Percentiles rank a stretch among this genome's conserved stretches.
Evolutionary conservation across 1,140 invertebrate genomes (phyloP).

Genomic region (Apis laboriosa): DNA sequence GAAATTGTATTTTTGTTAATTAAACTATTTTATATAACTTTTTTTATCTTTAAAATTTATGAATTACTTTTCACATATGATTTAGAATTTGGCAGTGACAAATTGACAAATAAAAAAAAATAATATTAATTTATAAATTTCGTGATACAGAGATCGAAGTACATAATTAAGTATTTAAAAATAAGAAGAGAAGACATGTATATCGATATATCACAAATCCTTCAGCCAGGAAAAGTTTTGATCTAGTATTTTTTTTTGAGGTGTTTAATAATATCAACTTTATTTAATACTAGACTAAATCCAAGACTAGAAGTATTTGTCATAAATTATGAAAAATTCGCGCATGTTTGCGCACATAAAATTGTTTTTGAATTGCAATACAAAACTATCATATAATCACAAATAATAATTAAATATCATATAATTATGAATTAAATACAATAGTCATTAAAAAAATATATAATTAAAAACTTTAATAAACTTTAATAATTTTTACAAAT

Average conservation of each 20-base stretch:
- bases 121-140: slow-evolving; percentile 11
- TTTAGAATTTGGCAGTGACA: slow-evolving; percentile 48
- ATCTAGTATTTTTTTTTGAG: slow-evolving; percentile 8
- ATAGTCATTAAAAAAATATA: background rate
- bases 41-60: background rate
- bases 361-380: background rate
- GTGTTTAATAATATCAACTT: background rate
- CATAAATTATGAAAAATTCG: slow-evolving; percentile 19
- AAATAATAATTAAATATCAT: slow-evolving; percentile 9
- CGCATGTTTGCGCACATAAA: too few relatives aligned
- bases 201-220: slow-evolving; percentile 27
- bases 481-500: slow-evolving; percentile 2
- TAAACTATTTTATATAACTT: slow-evolving; percentile 7
- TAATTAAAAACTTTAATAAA: background rate
- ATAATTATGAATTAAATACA: background rate
- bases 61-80: background rate
- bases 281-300: slow-evolving; percentile 25
- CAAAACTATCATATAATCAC: background rate
- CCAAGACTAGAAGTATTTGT: slow-evolving; percentile 32
- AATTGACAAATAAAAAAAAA: slow-evolving; percentile 18
- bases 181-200: background rate
- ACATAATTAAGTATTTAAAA: background rate
- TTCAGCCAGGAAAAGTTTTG: slow-evolving; percentile 30
- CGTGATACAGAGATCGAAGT: slow-evolving; percentile 8
- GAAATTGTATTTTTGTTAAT: background rate